Evolutionary conservation across 2,797 vertebrate genomes (phyloP), one percentile per base, ranked within the genome.

Genomic region (Coracias cyanogaster): DNA sequence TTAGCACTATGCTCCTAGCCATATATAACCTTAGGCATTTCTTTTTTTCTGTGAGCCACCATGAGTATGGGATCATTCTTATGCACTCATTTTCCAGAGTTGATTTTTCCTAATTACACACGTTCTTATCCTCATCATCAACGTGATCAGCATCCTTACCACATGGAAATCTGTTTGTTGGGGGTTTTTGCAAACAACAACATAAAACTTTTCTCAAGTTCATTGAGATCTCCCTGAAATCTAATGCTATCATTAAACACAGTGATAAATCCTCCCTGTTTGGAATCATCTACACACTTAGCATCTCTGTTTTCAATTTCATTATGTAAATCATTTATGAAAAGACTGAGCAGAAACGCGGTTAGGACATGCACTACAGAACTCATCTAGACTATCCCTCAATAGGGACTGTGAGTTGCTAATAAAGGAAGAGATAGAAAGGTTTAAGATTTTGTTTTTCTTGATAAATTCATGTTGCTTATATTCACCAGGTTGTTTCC

Each of bases 381-480:
- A 49, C 41, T 60, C 45, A 37, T 7, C 24, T 24, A 25, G 17
- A 65, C 15, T 31, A 28, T 11, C 14, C 2, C 39, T 28, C n/a
- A 18, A 5, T 8, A 67, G 2, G 10, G 33, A 57, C 60, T 48
- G 10, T 22, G 37, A 82, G 9, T 49, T 0, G 0, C 13, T 62
- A 64, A 31, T 28, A 64, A 54, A 85, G 24, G 86, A 72, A 66
- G 80, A 48, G 4, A 3, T 24, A 58, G 12, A 62, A 78, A 82
- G 4, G 7, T 39, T 78, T 41, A 41, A 60, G 15, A 3, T 37
- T 8, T 21, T 46, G 65, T 69, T 51, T 51, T 45, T 58, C 22
- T 24, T 28, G 2, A 22, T 45, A 65, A 73, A 74, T 25, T 79
- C 17, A 46, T 8, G 31, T 8, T 25, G 24, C 17, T 58, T 48